A percentile compares a stretch with the other conserved stretches of the same genome.
phyloP scores from a whole-genome alignment of 2,888 invertebrate species.

The Ptychoptera contaminata region DNA sequence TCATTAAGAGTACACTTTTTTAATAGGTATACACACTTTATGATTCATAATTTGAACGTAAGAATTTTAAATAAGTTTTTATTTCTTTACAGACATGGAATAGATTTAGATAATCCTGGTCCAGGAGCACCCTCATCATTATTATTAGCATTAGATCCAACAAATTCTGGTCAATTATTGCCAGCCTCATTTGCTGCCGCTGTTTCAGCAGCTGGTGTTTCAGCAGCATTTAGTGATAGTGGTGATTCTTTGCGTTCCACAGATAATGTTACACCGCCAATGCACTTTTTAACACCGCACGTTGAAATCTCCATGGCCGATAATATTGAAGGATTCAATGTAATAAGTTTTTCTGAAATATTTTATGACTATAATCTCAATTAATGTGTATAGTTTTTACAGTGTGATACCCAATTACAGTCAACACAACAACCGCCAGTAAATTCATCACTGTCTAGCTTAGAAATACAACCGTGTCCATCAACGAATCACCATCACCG shows the following conservation, averaged over 20 bases:
- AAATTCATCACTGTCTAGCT: conserved; percentile 6
- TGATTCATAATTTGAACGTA: background rate
- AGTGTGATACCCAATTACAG: conserved; percentile 10
- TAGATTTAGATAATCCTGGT: conserved; percentile 78
- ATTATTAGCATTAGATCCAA: conserved; percentile 46
- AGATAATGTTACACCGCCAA: conserved; percentile 78
- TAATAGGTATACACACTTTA: conserved; percentile 43
- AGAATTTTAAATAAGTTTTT: background rate
- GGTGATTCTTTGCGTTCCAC: conserved; percentile 69
- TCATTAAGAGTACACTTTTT: conserved; percentile 78
- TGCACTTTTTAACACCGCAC: conserved; percentile 83
- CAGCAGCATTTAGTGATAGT: conserved; percentile 68
- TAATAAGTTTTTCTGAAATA: conserved; percentile 13
- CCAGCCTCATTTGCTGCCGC: conserved; percentile 33
- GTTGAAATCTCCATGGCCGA: conserved; percentile 84
- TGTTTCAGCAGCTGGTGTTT: conserved; percentile 34
- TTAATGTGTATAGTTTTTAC: conserved; percentile 6
- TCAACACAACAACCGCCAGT: conserved; percentile 7
- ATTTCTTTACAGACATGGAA: conserved; percentile 52
- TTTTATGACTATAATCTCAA: conserved; percentile 32
- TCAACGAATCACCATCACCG: background rate
- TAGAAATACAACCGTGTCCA: conserved; percentile 12
- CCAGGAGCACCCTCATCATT: conserved; percentile 65
- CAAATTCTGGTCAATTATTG: conserved; percentile 38
- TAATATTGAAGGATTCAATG: conserved; percentile 45